Evolutionary conservation across 2,797 vertebrate species (phyloP), one percentile per base, ranked within the genome.

Genomic region (Australoheros facetus): DNA sequence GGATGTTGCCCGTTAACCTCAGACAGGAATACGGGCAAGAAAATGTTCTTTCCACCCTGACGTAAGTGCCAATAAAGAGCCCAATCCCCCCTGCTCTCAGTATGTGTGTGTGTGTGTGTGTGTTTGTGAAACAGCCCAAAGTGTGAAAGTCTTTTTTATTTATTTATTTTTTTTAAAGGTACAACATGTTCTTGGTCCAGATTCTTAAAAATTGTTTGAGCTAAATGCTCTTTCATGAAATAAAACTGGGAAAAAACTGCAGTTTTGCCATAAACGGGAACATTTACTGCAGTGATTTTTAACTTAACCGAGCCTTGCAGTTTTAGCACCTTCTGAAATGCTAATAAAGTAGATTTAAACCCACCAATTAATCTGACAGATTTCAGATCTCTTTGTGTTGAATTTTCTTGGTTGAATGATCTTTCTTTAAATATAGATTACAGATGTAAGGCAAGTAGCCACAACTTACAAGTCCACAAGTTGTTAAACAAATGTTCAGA

Each of bases 21-120:
- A 90, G 90, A 89, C 91, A 91, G 92, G 83, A 92, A 93, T 88
- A 93, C 92, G 92, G 91, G 91, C 90, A 91, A 82, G 85, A 85
- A 90, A 86, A 81, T 91, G 85, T 93, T 95, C 91, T 94, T 95
- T 95, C 93, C 94, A 95, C 75, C 58, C 87, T 93, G 93, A 94
- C 87, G 90, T 91, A 91, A 94, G 88, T 56, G 79, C 88, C 88
- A 93, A 92, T 94, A 94, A 94, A 94, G 85, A 85, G 69, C 78
- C 83, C 85, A 82, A 77, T 78, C 84, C 82, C 87, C 86, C 73
- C 79, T 74, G 70, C 53, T 80, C 62, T 79, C 19, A 58, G 71
- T 79, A 82, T 77, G 64, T 55, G 79, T 66, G 56, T 74, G 45
- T 72, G 54, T 74, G 59, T 28, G 53, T 48, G 14, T 48, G 19